Conservation (phyloP, 2,113 vertebrate genomes). For the Caranx ignobilis region DNA sequence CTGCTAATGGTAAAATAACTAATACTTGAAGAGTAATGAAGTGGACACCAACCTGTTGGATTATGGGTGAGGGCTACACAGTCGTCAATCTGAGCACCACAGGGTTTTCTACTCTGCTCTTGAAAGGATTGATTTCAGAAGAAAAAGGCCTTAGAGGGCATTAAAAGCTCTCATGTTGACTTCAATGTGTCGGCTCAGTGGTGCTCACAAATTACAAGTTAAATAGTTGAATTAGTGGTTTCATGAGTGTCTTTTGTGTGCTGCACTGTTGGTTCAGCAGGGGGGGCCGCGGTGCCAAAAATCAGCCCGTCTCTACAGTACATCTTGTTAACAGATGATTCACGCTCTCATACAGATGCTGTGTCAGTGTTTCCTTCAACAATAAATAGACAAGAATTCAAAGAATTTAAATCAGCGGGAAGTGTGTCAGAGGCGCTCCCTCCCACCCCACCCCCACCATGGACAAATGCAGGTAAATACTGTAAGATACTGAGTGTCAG, state of each 20-base stretch:
- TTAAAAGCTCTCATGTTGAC: not conserved
- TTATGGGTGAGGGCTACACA: not conserved
- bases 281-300: constrained; percentile 20
- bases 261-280: constrained; percentile 14
- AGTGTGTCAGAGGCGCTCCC: not conserved
- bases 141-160: not conserved
- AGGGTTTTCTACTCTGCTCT: not conserved
- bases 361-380: constrained; percentile 9
- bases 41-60: not conserved
- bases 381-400: constrained; percentile 40
- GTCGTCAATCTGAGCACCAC: not conserved
- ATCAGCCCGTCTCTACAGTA: not conserved
- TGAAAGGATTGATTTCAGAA: not conserved
- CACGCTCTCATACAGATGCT: constrained; percentile 1
- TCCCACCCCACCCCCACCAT: not conserved
- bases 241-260: not conserved
- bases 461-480: not conserved
- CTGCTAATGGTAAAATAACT: not conserved
- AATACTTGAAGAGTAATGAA: not conserved
- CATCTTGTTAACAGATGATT: constrained; percentile 29
- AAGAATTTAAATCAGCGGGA: not conserved
- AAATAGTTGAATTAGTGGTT: constrained; percentile 41
- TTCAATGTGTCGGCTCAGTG: not conserved
- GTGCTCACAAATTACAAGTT: not conserved
- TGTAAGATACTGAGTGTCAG: not conserved